phyloP scores from a whole-genome alignment of 2,888 invertebrate genomes.

The Papilio protenor region DNA sequence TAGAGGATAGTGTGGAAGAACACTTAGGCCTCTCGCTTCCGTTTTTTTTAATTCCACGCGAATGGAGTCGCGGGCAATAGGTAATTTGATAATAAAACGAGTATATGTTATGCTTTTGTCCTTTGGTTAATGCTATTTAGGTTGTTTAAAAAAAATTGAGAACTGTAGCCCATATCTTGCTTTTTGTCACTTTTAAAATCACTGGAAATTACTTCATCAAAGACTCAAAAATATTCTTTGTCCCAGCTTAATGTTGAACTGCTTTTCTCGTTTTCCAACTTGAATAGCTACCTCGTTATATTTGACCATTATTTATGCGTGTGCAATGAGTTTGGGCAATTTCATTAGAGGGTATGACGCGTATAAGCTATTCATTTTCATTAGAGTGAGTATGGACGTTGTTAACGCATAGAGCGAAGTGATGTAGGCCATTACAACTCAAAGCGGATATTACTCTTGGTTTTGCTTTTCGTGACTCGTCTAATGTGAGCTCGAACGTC shows the following conservation, averaged over 20 bases:
- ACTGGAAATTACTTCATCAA: background rate
- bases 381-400: constrained; percentile 41
- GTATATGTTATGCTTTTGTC: too few species aligned
- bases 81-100: too few species aligned
- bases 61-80: too few species aligned
- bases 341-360: constrained; percentile 39
- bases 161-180: too few species aligned
- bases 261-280: background rate
- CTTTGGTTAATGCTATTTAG: too few species aligned
- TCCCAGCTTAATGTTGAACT: background rate
- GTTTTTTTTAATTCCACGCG: too few species aligned
- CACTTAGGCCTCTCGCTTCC: too few species aligned
- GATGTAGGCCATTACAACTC: constrained; percentile 52
- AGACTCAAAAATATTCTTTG: background rate
- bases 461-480: constrained; percentile 47
- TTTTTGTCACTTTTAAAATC: too few species aligned
- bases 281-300: background rate
- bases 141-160: too few species aligned
- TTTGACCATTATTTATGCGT: constrained; percentile 29
- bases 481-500: constrained; percentile 47
- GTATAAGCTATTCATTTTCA: constrained; percentile 43
- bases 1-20: too few species aligned
- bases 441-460: constrained; percentile 50
- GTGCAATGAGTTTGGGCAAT: constrained; percentile 31
- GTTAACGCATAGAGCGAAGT: constrained; percentile 49